phyloP scores from a whole-genome alignment of 2,797 vertebrate genomes.

The Lacerta agilis region DNA sequence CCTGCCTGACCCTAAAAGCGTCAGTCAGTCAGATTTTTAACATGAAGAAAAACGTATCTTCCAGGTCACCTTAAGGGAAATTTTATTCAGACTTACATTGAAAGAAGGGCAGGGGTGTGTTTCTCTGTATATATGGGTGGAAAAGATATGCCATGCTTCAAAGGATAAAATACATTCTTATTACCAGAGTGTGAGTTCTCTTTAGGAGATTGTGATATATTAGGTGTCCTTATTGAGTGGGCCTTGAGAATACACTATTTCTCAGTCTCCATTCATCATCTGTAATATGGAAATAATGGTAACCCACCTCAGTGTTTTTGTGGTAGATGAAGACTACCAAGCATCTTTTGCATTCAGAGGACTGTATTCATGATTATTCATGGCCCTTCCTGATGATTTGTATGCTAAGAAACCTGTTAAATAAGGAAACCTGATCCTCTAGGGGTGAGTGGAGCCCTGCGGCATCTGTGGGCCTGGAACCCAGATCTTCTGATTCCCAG shows the following conservation, averaged over 20 bases:
- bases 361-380: background rate
- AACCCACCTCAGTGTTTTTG: background rate
- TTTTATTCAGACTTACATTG: background rate
- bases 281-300: background rate
- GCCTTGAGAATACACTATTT: background rate
- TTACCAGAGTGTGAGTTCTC: background rate
- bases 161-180: background rate
- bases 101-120: background rate
- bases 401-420: background rate
- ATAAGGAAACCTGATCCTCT: background rate
- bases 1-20: background rate
- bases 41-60: too few species aligned
- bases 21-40: background rate
- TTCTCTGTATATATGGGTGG: background rate
- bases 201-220: background rate
- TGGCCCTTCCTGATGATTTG: background rate
- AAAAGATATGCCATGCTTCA: background rate
- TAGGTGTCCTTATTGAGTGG: background rate
- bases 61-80: background rate
- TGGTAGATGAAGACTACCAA: background rate
- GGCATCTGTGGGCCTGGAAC: background rate
- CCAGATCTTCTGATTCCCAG: constrained; percentile 20
- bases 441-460: background rate
- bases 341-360: background rate
- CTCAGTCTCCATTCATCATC: background rate